phyloP scores from a whole-genome alignment of 1,140 invertebrate species.

The Lepidurus couesii region DNA sequence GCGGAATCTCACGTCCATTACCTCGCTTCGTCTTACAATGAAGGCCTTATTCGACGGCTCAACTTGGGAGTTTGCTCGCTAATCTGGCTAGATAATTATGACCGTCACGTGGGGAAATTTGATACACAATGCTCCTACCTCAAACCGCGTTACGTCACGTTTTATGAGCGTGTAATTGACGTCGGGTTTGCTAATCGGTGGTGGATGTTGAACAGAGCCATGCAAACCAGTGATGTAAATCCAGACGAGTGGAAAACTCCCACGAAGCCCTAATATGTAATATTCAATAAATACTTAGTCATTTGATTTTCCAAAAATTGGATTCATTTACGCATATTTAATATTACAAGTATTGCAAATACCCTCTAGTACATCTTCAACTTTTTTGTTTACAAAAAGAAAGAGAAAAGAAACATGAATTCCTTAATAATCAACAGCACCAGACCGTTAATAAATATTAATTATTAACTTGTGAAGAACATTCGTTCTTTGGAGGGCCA shows the following conservation, averaged over 20 bases:
- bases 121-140: conserved; percentile 44
- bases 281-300: not conserved
- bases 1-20: conserved; percentile 40
- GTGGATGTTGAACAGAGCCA: conserved; percentile 42
- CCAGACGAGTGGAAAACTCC: conserved; percentile 44
- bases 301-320: conserved; percentile 20
- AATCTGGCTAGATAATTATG: conserved; percentile 43
- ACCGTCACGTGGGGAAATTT: conserved; percentile 41
- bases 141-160: conserved; percentile 38
- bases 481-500: not conserved
- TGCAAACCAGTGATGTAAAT: conserved; percentile 49
- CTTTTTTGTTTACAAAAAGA: not conserved
- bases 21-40: conserved; percentile 39
- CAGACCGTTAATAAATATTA: conserved; percentile 15
- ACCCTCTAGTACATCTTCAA: not conserved
- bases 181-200: conserved; percentile 45
- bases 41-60: conserved; percentile 40
- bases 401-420: not conserved
- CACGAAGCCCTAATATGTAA: not conserved
- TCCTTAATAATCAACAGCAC: not conserved
- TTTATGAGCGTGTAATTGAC: conserved; percentile 44
- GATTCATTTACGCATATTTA: not conserved
- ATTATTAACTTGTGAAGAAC: conserved; percentile 16
- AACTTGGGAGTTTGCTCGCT: conserved; percentile 44
- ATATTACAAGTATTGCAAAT: conserved; percentile 19